phyloP scores from a whole-genome alignment of 2,888 invertebrate genomes.

The Conomelus anceps region DNA sequence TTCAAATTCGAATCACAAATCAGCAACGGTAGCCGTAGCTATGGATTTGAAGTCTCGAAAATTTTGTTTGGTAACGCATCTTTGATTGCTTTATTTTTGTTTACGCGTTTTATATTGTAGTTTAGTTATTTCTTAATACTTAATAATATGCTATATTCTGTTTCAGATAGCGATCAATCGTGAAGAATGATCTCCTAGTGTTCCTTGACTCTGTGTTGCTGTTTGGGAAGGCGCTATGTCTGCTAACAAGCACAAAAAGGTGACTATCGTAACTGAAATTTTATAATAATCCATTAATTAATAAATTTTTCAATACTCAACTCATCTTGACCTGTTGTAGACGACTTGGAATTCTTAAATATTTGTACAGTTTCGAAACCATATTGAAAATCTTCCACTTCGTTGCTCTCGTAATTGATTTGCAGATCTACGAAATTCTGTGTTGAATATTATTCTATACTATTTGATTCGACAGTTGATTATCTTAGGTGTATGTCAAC shows the following conservation, averaged over 20 bases:
- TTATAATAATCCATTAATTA: neutral
- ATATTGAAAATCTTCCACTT: neutral
- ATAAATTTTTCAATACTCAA: neutral
- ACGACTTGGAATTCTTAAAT: neutral
- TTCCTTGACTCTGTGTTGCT: neutral
- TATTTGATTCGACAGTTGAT: no score
- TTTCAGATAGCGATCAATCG: constrained; percentile 3
- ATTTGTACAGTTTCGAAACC: neutral
- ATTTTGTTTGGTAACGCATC: neutral
- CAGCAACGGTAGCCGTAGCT: neutral
- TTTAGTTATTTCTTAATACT: neutral
- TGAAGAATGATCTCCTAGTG: neutral
- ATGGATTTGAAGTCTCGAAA: neutral
- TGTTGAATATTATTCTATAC: no score
- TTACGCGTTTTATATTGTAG: neutral
- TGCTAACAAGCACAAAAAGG: neutral
- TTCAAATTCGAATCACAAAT: neutral
- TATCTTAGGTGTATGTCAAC: no score
- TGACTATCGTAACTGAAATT: no score
- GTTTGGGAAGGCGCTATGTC: neutral
- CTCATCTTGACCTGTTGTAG: neutral
- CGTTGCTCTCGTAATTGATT: neutral
- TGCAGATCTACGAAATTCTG: no score
- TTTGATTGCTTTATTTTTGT: neutral
- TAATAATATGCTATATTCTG: neutral